Evolutionary conservation across 2,113 vertebrate genomes (phyloP), one percentile per base, ranked within the genome.

Genomic region (Centropus bengalensis): DNA sequence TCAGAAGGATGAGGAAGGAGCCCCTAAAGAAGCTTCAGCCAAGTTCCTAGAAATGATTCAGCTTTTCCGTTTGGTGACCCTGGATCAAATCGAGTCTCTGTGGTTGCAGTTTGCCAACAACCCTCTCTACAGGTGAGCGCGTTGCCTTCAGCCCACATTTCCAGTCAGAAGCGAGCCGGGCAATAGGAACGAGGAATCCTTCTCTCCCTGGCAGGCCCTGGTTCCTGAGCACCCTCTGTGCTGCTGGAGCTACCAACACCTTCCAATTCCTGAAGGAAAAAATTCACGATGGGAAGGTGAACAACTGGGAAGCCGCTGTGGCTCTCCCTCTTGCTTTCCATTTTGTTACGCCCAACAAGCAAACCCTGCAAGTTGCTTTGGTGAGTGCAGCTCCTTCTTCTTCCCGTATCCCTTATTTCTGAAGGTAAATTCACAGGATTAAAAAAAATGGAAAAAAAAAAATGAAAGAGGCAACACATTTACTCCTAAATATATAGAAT

Each of bases 211-310:
- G 52, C 84, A 99, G 98, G 94, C 95, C 88, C 9, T 99, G 98
- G 98, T 94, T 99, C 74, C 89, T 98, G 94, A 98, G 98, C 3
- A 91, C 96, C 60, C n/a, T 98, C 73, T 96, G 97, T 80, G 97
- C 98, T 76, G 96, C 98, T 51, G 97, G 94, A 32, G 96, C 98
- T 62, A 96, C 89, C 17, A 97, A 98, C 79, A 93, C 98, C 0
- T 95, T 99, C 55, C 97, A 95, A 49, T 98, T 99, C 90, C 82
- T 99, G 51, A 96, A 98, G 76, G 91, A 83, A 30, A 97, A 98
- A 93, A 97, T 99, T 82, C 95, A 97, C 13, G 90, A 96, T 6
- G 79, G 70, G 60, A 97, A 98, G 44, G 6, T 98, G 51, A 93
- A 84, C 52, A 21, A 33, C 40, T 81, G 60, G 68, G 98, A 99